Conservation (phyloP, 2,797 vertebrate genomes). For the Trematomus bernacchii region DNA sequence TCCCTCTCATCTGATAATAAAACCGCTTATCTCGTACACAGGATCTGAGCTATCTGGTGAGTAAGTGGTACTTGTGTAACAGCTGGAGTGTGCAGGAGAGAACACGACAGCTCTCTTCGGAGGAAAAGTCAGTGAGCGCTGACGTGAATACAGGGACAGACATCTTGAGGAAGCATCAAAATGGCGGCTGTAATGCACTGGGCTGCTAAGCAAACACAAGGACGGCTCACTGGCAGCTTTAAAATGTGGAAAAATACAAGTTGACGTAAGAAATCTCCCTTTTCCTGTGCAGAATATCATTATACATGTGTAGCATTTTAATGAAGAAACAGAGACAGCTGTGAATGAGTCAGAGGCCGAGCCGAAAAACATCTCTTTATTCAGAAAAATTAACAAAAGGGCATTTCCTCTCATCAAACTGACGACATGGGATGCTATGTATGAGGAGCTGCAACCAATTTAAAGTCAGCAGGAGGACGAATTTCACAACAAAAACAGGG, state of each 20-base stretch:
- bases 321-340: not conserved
- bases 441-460: not conserved
- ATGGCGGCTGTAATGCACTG: conserved; percentile 30
- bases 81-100: conserved; percentile 2
- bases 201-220: not conserved
- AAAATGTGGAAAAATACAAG: not conserved
- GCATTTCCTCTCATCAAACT: not conserved
- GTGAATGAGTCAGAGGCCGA: not conserved
- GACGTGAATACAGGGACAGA: conserved; percentile 10
- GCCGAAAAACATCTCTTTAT: not conserved
- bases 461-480: not conserved
- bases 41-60: conserved; percentile 20
- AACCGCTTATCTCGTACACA: conserved; percentile 30
- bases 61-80: conserved; percentile 31
- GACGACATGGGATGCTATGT: not conserved
- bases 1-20: conserved; percentile 17
- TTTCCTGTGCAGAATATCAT: not conserved
- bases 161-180: conserved; percentile 46
- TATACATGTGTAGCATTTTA: not conserved
- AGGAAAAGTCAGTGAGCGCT: not conserved
- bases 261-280: not conserved
- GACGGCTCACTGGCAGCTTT: not conserved
- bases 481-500: not conserved
- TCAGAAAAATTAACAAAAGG: conserved; percentile 10
- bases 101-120: not conserved